Evolutionary conservation across 2,888 invertebrate genomes (phyloP), one percentile per base, ranked within the genome.

Genomic region (Caenorhabditis sulstoni): DNA sequence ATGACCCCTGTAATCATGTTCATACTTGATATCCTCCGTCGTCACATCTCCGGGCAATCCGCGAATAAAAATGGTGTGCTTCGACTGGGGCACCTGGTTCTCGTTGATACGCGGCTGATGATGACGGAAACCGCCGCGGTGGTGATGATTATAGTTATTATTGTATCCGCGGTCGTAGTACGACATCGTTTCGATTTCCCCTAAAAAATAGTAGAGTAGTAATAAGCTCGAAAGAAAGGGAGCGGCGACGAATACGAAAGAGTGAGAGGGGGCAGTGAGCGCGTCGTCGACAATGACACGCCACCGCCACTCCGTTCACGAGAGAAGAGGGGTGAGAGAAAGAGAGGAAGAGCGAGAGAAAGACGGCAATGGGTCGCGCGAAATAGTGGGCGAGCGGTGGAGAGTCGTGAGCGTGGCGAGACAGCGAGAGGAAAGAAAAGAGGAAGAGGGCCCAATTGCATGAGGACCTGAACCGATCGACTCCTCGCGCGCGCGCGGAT

Each of bases 31-130:
- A 52, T 87, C 84, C 9, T 88, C 87, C 20, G 78, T 83, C 9
- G 75, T 59, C 16, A 86, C 62, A 53, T 81, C 70, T n/a, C 84
- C 82, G 14, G 81, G 80, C 7, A 88, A 70, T 45, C 88, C 88
- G 8, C 88, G 79, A 45, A 88, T 76, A 81, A 88, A 87, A 53
- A 87, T 77, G 9, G 87, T 80, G 67, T 87, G 87, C 73, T 87
- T 87, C 35, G 88, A 89, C 52, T 88, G 87, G 12, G 88, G 88
- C 20, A 88, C 88, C 49, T 88, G 84, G n/a, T 83, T 76, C 57
- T 88, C 88, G 67, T 88, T 87, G 29, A 88, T 83, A 16, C 87
- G 79, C 14, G 52, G 61, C 14, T 22, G 39, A 41, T 75, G 45
- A 23, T 66, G 20, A 7, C 58, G 58, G 50, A 58, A 58, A n/a